phyloP scores from a whole-genome alignment of 64 coral and sea anemone species.

The Dendrophyllia cribrosa region DNA sequence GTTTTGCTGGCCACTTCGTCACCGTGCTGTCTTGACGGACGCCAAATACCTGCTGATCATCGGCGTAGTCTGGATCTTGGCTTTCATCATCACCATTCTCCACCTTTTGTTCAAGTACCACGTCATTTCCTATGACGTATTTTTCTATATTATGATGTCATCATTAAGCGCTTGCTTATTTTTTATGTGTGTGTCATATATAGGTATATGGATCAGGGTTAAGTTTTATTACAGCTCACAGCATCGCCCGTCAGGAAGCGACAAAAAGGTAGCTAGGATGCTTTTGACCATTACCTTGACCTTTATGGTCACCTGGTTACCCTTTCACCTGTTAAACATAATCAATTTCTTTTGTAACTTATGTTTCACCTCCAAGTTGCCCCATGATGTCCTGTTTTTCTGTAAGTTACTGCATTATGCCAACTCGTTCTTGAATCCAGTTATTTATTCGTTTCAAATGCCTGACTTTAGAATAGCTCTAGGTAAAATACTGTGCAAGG shows the following conservation, averaged over 20 bases:
- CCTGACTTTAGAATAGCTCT: conserved; percentile 59
- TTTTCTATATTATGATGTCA: conserved; percentile 75
- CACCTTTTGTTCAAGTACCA: conserved; percentile 62
- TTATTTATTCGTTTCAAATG: conserved; percentile 78
- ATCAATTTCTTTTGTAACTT: conserved; percentile 76
- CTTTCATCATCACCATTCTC: conserved; percentile 46
- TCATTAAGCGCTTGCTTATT: conserved; percentile 46
- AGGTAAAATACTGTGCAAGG: conserved; percentile 27
- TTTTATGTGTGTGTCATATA: conserved; percentile 54
- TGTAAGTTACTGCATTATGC: conserved; percentile 76
- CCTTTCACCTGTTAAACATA: conserved; percentile 75
- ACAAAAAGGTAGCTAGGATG: conserved; percentile 57
- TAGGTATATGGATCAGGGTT: conserved; percentile 64
- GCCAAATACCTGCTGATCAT: conserved; percentile 19
- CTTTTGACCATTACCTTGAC: conserved; percentile 68
- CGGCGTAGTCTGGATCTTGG: conserved; percentile 39
- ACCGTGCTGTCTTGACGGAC: not conserved
- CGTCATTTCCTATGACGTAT: conserved; percentile 28
- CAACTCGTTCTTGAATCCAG: conserved; percentile 75
- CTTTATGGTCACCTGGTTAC: conserved; percentile 75
- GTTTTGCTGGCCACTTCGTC: conserved; percentile 53
- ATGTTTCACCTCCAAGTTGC: conserved; percentile 30
- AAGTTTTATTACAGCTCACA: conserved; percentile 37
- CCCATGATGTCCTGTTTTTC: conserved; percentile 53
- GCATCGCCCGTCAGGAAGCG: not conserved